Conservation (phyloP, 1,140 invertebrate genomes). For the Rhyacophila brunnea region DNA sequence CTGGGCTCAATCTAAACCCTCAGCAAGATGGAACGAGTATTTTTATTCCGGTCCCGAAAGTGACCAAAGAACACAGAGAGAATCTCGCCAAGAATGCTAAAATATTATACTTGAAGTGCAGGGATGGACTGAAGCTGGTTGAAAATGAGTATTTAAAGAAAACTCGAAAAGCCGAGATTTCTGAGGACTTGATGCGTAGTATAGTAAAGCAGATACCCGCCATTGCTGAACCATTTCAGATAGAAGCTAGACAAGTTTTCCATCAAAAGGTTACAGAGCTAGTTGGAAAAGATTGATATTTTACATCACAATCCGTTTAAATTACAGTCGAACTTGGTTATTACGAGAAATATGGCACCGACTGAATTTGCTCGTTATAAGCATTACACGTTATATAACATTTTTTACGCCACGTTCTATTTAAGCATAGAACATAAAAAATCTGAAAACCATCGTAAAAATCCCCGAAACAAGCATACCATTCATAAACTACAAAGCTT, state of each 20-base stretch:
- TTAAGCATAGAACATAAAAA: no score
- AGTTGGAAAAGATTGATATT: constrained; percentile 14
- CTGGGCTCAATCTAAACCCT: constrained; percentile 90
- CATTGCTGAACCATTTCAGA: constrained; percentile 64
- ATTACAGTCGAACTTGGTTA: no score
- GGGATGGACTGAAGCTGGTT: constrained; percentile 73
- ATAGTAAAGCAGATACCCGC: constrained; percentile 67
- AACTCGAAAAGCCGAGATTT: constrained; percentile 59
- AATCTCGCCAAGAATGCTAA: constrained; percentile 85
- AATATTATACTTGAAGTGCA: constrained; percentile 73
- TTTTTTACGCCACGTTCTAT: no score
- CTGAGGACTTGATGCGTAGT: constrained; percentile 66
- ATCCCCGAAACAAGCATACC: no score
- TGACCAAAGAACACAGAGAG: constrained; percentile 91
- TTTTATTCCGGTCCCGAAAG: constrained; percentile 85
- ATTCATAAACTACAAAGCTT: no score
- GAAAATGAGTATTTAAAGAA: constrained; percentile 76
- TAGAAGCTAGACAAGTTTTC: constrained; percentile 66
- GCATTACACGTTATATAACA: no score
- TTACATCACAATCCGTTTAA: not conserved
- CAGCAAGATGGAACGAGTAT: constrained; percentile 91
- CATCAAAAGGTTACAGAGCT: constrained; percentile 72
- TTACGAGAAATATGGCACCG: no score
- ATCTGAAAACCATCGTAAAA: no score
- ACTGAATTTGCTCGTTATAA: no score